Evolutionary conservation across 1,140 invertebrate genomes (phyloP), one percentile per base, ranked within the genome.

Genomic region (Heterodera carotae): DNA sequence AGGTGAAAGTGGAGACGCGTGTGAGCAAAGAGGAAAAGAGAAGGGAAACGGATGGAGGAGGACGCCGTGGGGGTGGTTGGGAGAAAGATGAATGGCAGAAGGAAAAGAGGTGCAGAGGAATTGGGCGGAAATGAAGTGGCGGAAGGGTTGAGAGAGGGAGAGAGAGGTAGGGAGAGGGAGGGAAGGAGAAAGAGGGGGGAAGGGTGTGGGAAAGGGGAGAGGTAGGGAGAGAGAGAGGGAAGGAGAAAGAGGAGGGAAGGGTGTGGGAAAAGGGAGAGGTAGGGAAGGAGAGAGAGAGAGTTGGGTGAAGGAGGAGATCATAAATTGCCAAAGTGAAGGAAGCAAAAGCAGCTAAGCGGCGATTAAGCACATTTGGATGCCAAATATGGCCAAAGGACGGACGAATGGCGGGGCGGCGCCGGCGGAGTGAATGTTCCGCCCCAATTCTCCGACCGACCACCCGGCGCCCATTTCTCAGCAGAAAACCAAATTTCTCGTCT

Each of bases 301-400:
- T 15, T 29, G 4, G 15, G 31, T 39, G 33, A 22, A 70, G 22
- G 22, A 6, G 34, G 34, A 69, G 48, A 22, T 39, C n/a, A 69
- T 25, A 69, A 15, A 34, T 10, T 39, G 27, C 8, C 27, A 12
- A 8, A 8, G 15, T 25, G 48, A 69, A 34, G 25, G 25, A 67
- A 67, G 64, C 18, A 67, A 67, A 18, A 33, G 36, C 15, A n/a
- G n/a, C n/a, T n/a, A n/a, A n/a, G n/a, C n/a, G n/a, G n/a, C 18
- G 64, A 67, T 18, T 8, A 31, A 69, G 10, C 31, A 69, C 22
- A 53, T 10, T 29, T 69, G 68, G 67, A 34, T n/a, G 43, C 5
- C 22, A 68, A 68, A 68, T n/a, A 2, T 68, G 43, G 25, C 27
- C 12, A 69, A 69, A 69, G n/a, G 25, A 31, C 39, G 48, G 36